These are phyloP conservation scores for Actinemys pallida DNA, from an alignment of 2,113 vertebrate species.

Conservation along the genomic window DNA sequence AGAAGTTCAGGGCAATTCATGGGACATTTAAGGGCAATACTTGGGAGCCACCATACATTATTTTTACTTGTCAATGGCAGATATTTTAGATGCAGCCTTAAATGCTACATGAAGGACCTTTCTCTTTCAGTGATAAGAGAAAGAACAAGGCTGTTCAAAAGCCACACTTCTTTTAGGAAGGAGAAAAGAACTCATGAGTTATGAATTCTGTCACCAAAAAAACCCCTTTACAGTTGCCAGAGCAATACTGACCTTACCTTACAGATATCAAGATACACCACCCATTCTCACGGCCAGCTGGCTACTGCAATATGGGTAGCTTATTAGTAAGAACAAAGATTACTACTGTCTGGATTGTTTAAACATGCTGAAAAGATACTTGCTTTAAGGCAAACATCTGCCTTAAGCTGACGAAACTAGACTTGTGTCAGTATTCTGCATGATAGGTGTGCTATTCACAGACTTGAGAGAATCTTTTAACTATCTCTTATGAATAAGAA, in stretches of 20 bases:
- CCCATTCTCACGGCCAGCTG: not conserved
- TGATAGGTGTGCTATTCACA: not conserved
- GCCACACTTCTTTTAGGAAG: not conserved
- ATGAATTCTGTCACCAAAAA: not conserved
- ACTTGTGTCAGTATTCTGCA: not conserved
- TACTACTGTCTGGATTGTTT: not conserved
- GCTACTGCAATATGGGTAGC: not conserved
- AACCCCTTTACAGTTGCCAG: not conserved
- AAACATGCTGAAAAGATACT: not conserved
- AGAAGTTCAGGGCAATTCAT: not conserved
- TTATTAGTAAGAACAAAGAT: not conserved
- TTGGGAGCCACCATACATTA: not conserved
- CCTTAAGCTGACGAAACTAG: not conserved
- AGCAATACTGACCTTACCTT: not conserved
- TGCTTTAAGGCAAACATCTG: not conserved
- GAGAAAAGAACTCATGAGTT: not conserved
- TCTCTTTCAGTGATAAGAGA: not conserved
- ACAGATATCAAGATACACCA: not conserved
- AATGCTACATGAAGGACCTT: not conserved
- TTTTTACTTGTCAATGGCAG: not conserved
- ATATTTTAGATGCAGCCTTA: constrained; percentile 17
- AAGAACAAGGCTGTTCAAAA: constrained; percentile 14
- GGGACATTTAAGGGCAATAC: not conserved
- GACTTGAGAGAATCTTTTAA: not conserved
- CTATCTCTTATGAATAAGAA: not conserved